Percentiles rank a stretch among this genome's conserved stretches.
These are phyloP conservation scores for Solenopsis invicta DNA, from an alignment of 1,140 invertebrate species.

Conservation along the genomic window DNA sequence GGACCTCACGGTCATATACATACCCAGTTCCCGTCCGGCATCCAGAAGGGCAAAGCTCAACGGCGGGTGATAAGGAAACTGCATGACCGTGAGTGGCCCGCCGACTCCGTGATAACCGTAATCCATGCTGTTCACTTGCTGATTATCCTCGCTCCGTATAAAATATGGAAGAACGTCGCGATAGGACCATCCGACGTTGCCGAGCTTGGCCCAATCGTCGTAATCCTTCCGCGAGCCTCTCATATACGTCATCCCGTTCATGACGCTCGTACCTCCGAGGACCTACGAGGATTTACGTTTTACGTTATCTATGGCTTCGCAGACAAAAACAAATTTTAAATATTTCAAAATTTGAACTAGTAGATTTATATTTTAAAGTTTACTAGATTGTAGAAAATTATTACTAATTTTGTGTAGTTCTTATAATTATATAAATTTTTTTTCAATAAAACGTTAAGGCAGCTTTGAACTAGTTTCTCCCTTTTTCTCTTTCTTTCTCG, in stretches of 20 bases:
- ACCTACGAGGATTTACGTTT: conserved; percentile 87
- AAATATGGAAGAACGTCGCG: conserved; percentile 96
- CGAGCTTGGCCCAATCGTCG: conserved; percentile 95
- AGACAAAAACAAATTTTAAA: background rate
- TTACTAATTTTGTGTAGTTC: background rate
- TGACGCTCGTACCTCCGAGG: conserved; percentile 96
- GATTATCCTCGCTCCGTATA: conserved; percentile 94
- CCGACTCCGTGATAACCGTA: conserved; percentile 92
- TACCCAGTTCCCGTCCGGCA: conserved; percentile 93
- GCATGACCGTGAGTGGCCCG: conserved; percentile 92
- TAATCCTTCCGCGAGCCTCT: conserved; percentile 96
- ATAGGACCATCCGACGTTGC: conserved; percentile 96
- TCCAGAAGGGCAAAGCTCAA: conserved; percentile 94
- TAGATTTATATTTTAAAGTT: background rate
- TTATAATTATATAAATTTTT: background rate
- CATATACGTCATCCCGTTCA: conserved; percentile 99
- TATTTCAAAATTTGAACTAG: background rate
- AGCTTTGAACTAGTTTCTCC: background rate
- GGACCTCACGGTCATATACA: conserved; percentile 14
- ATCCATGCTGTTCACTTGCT: conserved; percentile 92
- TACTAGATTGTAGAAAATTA: background rate
- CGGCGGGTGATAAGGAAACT: conserved; percentile 95
- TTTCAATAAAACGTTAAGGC: too few relatives aligned
- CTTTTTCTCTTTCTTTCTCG: background rate
- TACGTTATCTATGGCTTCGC: background rate